Conservation (phyloP, 2,888 invertebrate species). For the Megalurothrips usitatus region DNA sequence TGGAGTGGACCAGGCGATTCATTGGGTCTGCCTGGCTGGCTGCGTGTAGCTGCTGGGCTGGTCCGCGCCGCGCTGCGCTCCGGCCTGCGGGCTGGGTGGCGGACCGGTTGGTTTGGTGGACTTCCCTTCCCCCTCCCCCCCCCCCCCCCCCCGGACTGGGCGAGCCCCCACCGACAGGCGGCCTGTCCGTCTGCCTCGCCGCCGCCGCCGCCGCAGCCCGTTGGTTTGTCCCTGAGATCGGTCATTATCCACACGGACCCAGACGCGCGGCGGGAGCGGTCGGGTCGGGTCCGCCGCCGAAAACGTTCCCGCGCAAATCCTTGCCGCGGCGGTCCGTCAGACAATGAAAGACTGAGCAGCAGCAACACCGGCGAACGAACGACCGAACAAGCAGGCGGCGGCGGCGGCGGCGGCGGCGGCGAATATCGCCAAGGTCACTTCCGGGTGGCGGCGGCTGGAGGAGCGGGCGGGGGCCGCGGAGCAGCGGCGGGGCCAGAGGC, state of each 20-base stretch:
- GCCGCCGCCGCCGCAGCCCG: not conserved
- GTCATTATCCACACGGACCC: conserved; percentile 2
- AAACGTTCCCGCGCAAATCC: conserved; percentile 13
- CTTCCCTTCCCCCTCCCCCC: not conserved
- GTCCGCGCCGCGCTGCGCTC: no score
- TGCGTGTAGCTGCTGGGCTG: no score
- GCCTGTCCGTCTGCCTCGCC: not conserved
- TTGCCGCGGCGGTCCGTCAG: not conserved
- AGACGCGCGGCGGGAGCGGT: not conserved
- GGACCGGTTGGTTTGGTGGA: conserved; percentile 12
- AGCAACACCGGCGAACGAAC: not conserved
- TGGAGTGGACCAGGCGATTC: not conserved
- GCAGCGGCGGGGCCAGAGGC: no score
- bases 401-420: not conserved
- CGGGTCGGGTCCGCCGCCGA: not conserved
- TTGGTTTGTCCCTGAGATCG: not conserved
- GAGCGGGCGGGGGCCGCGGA: no score
- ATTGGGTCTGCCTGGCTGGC: not conserved
- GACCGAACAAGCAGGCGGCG: not conserved
- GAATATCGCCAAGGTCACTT: conserved; percentile 8
- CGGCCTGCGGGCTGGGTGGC: no score
- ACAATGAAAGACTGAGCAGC: not conserved
- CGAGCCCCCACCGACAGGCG: not conserved
- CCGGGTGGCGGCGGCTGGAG: not conserved
- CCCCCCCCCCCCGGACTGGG: not conserved